Conservation (phyloP, 2,888 invertebrate species). For the Eupeodes latifasciatus region DNA sequence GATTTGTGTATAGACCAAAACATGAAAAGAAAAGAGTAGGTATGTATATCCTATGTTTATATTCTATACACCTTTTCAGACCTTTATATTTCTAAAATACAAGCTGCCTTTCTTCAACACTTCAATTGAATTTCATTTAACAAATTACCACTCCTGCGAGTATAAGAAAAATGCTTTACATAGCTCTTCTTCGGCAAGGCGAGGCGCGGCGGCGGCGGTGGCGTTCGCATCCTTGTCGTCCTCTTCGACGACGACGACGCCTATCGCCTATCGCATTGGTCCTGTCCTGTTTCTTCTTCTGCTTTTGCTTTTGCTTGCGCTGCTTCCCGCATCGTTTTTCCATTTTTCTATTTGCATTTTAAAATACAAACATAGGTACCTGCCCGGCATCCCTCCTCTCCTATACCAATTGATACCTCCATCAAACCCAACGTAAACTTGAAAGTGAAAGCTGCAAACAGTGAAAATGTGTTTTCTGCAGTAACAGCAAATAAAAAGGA, state of each 20-base stretch:
- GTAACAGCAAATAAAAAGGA: slow-evolving; percentile 70
- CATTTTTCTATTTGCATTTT: slow-evolving; percentile 55
- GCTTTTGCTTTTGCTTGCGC: background rate
- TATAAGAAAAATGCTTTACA: background rate
- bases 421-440: slow-evolving; percentile 43
- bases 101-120: slow-evolving; percentile 19
- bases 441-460: slow-evolving; percentile 68
- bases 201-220: no score
- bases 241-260: no score
- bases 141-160: slow-evolving; percentile 17
- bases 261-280: background rate
- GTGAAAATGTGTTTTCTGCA: slow-evolving; percentile 69
- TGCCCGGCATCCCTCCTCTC: background rate
- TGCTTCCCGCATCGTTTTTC: slow-evolving; percentile 17
- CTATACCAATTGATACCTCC: slow-evolving; percentile 1
- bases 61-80: slow-evolving; percentile 6
- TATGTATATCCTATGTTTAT: no score
- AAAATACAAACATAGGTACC: slow-evolving; percentile 2
- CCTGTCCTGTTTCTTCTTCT: background rate
- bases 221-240: no score
- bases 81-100: background rate
- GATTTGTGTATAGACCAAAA: slow-evolving; percentile 20
- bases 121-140: slow-evolving; percentile 35
- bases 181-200: background rate
- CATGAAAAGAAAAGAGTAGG: slow-evolving; percentile 31